Conservation (phyloP, 2,888 invertebrate species). For the Abrostola triplasia region DNA sequence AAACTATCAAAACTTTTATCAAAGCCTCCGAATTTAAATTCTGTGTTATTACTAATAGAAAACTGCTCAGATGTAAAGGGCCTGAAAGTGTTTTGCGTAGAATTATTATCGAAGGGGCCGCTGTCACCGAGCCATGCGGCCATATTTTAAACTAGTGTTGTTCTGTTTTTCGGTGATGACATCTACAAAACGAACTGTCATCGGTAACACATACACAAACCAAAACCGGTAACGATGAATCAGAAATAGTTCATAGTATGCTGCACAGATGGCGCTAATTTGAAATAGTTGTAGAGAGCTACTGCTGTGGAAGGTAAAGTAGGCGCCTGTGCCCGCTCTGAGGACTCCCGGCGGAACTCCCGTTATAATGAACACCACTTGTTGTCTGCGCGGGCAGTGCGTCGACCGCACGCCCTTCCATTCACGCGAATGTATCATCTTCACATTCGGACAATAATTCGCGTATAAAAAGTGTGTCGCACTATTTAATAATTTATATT, state of each 20-base stretch:
- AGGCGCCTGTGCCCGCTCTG: conserved; percentile 73
- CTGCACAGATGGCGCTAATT: conserved; percentile 74
- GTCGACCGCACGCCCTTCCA: conserved; percentile 86
- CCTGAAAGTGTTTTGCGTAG: conserved; percentile 45
- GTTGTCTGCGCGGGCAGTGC: conserved; percentile 87
- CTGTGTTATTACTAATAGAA: conserved; percentile 47
- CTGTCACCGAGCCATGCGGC: conserved; percentile 81
- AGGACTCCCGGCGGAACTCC: conserved; percentile 85
- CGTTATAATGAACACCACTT: conserved; percentile 86
- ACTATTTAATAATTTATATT: conserved; percentile 60
- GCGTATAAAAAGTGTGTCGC: conserved; percentile 78
- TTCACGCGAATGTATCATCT: conserved; percentile 84
- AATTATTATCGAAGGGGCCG: conserved; percentile 58
- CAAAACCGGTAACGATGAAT: conserved; percentile 58
- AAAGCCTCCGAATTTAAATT: conserved; percentile 52
- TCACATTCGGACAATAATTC: conserved; percentile 78
- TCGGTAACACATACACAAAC: neutral
- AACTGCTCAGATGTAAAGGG: conserved; percentile 50
- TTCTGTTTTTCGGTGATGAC: conserved; percentile 22
- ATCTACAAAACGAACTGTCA: conserved; percentile 37
- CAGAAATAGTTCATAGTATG: conserved; percentile 26
- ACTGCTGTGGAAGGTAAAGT: conserved; percentile 67
- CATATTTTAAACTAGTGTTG: conserved; percentile 73
- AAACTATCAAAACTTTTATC: conserved; percentile 52
- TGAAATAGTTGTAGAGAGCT: conserved; percentile 62